Conservation (phyloP, 2,888 invertebrate genomes). For the Arrhopalites spinosus region DNA sequence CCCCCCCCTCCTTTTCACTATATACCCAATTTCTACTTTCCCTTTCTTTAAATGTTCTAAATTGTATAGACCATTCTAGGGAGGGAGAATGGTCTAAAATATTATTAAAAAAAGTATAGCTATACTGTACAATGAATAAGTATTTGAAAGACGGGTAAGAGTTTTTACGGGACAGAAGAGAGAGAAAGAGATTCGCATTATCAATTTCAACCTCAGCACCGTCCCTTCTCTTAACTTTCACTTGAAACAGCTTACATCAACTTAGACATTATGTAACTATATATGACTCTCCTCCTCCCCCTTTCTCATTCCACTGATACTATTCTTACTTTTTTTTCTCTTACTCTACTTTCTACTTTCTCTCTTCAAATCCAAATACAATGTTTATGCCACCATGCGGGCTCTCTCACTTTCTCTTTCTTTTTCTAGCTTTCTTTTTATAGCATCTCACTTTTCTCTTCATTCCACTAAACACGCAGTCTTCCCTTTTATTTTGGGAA, state of each 20-base stretch:
- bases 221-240: conserved; percentile 1
- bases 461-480: background rate
- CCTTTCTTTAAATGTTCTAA: background rate
- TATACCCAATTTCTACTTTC: background rate
- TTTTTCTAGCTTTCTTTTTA: background rate
- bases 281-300: background rate
- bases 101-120: too few relatives aligned
- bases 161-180: too few relatives aligned
- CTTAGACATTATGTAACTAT: conserved; percentile 19
- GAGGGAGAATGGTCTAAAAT: too few relatives aligned
- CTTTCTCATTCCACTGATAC: background rate
- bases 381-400: background rate
- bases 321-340: background rate
- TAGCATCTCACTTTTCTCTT: background rate
- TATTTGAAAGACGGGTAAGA: too few relatives aligned
- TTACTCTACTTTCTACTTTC: too few relatives aligned
- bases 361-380: background rate
- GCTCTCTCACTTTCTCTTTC: background rate
- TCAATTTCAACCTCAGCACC: conserved; percentile 5
- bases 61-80: background rate
- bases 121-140: too few relatives aligned
- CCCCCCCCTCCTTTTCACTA: too few relatives aligned
- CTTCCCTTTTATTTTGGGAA: background rate
- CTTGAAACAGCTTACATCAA: conserved; percentile 8
- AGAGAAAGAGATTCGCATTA: background rate